Evolutionary conservation across 2,888 invertebrate genomes (phyloP).

Genomic region (Actias luna): DNA sequence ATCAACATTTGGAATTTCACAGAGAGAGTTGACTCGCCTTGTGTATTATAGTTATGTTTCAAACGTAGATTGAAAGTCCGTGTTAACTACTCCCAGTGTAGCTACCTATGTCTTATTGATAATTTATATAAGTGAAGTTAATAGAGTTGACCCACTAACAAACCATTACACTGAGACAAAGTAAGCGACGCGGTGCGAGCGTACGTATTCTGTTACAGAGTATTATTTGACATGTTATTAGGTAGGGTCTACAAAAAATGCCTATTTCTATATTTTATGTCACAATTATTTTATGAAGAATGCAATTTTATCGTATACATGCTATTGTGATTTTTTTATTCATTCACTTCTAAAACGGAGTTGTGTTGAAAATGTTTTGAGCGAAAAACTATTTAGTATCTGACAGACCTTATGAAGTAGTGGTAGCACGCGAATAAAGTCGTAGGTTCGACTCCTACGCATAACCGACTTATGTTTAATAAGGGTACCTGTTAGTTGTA

Average conservation of each 20-base stretch:
- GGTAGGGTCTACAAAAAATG: conserved; percentile 14
- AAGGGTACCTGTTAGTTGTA: no score
- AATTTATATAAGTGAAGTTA: not conserved
- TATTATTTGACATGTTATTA: conserved; percentile 19
- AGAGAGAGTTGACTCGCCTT: not conserved
- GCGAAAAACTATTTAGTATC: no score
- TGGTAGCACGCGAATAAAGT: no score
- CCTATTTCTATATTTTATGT: not conserved
- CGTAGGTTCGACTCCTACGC: no score
- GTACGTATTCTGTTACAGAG: conserved; percentile 18
- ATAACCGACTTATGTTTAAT: no score
- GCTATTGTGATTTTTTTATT: not conserved
- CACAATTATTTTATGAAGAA: not conserved
- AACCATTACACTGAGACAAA: conserved; percentile 6
- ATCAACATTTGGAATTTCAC: no score
- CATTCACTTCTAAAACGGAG: not conserved
- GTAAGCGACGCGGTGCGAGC: conserved; percentile 17
- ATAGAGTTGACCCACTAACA: conserved; percentile 1
- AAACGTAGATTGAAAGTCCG: not conserved
- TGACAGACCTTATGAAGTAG: no score
- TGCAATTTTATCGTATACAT: not conserved
- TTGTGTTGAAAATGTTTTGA: not conserved
- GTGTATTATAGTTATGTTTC: not conserved
- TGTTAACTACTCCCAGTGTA: not conserved
- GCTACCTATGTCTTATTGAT: not conserved